Conservation (phyloP, 2,797 vertebrate genomes). For the Diglossa cyanea region DNA sequence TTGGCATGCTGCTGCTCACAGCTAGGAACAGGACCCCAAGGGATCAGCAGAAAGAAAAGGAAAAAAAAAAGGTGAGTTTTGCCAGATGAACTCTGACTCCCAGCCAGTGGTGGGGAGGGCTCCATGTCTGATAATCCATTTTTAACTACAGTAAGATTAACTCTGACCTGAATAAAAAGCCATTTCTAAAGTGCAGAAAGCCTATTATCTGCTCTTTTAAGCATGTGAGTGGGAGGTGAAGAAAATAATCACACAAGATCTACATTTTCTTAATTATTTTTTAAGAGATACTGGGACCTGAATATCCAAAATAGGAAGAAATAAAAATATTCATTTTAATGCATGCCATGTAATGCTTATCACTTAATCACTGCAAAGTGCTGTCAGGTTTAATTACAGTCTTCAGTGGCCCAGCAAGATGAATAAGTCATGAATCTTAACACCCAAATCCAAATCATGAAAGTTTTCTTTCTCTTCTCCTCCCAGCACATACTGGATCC, state of each 20-base stretch:
- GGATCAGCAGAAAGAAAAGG: not conserved
- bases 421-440: not conserved
- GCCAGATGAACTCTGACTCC: not conserved
- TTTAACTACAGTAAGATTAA: slow-evolving; percentile 5
- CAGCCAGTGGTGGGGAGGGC: not conserved
- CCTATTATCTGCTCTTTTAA: slow-evolving; percentile 1
- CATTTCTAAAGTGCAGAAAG: not conserved
- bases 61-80: not conserved
- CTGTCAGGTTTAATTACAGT: not conserved
- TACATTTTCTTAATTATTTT: not conserved
- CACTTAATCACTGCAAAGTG: not conserved
- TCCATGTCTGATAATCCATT: not conserved
- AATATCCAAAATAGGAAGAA: not conserved
- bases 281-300: not conserved
- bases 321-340: not conserved
- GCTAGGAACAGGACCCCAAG: not conserved
- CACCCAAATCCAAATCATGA: not conserved
- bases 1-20: slow-evolving; percentile 21
- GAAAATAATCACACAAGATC: not conserved
- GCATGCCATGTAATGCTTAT: not conserved
- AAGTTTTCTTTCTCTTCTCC: not conserved
- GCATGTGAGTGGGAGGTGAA: not conserved
- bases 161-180: not conserved
- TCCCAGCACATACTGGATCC: not conserved
- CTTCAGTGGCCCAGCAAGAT: not conserved